phyloP scores from a whole-genome alignment of 2,888 invertebrate genomes.

The Pterostichus niger region DNA sequence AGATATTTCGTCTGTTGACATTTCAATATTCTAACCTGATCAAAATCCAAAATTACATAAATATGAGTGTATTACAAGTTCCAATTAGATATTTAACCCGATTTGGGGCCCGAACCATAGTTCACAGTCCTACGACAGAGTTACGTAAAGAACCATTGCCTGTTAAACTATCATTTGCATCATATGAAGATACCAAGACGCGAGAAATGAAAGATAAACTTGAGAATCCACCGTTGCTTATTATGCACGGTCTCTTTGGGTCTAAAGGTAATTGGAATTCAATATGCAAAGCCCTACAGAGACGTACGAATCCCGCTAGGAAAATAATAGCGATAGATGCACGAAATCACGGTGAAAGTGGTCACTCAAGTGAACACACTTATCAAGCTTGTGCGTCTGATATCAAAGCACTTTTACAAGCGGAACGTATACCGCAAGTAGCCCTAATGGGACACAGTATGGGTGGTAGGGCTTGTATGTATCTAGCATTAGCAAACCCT shows the following conservation, averaged over 20 bases:
- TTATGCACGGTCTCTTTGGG: conserved; percentile 93
- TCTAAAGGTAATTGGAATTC: conserved; percentile 93
- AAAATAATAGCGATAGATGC: conserved; percentile 91
- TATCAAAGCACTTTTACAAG: conserved; percentile 82
- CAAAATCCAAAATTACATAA: too few species aligned
- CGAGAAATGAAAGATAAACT: conserved; percentile 73
- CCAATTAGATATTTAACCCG: too few species aligned
- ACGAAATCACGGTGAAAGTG: conserved; percentile 97
- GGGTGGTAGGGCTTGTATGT: conserved; percentile 97
- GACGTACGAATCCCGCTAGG: conserved; percentile 83
- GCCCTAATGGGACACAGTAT: conserved; percentile 94
- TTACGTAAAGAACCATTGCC: conserved; percentile 72
- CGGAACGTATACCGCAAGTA: conserved; percentile 82
- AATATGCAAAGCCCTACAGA: conserved; percentile 85
- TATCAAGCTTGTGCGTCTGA: conserved; percentile 89
- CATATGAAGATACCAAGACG: conserved; percentile 81
- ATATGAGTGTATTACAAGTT: too few species aligned
- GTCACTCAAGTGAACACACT: conserved; percentile 86
- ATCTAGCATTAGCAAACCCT: conserved; percentile 86
- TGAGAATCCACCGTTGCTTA: conserved; percentile 83
- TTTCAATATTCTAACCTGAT: too few species aligned
- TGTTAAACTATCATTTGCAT: conserved; percentile 84
- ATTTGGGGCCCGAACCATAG: neutral
- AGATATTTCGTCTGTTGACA: too few species aligned
- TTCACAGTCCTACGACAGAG: neutral